A percentile compares a stretch with the other conserved stretches of the same genome.
Conservation (phyloP, 2,113 vertebrate species). For the Pelusios castaneus region DNA sequence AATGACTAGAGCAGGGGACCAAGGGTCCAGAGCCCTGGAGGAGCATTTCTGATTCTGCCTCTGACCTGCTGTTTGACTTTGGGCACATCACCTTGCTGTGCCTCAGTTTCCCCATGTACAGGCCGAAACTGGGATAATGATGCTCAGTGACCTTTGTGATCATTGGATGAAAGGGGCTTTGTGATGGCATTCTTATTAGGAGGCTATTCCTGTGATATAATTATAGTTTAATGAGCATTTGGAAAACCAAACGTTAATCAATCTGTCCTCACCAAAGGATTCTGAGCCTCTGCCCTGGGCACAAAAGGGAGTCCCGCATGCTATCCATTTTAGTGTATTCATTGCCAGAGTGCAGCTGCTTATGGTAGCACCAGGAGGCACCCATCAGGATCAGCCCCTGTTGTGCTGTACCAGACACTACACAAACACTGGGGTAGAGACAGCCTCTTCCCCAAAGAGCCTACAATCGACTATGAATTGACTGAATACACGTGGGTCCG, state of each 20-base stretch:
- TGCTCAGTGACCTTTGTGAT: background rate
- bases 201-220: background rate
- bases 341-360: background rate
- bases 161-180: background rate
- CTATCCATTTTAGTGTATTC: background rate
- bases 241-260: background rate
- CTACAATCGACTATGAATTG: background rate
- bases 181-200: accelerated
- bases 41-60: background rate
- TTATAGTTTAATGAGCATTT: background rate
- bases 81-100: background rate
- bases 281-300: background rate
- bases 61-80: background rate
- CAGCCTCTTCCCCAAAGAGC: background rate
- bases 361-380: background rate
- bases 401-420: background rate
- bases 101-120: background rate
- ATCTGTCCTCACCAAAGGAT: background rate
- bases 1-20: accelerated
- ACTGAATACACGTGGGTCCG: background rate
- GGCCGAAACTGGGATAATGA: background rate
- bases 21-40: background rate
- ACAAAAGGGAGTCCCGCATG: background rate
- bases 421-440: background rate
- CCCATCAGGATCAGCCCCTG: background rate